Base-by-base conservation (phyloP, 1,140 invertebrate genomes). In the Ditylenchus dipsaci region DNA sequence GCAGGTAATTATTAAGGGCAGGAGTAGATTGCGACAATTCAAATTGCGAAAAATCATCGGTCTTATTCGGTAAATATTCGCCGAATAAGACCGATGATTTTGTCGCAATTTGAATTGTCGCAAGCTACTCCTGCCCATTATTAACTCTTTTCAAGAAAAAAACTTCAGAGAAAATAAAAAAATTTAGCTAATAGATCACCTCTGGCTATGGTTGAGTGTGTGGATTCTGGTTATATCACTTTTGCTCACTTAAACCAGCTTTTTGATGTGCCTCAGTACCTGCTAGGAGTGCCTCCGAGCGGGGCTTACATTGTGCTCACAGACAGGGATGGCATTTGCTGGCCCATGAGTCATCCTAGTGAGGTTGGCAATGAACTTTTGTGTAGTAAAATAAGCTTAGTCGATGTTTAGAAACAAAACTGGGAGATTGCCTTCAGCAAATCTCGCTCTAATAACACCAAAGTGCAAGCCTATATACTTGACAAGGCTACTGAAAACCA, bases 331-430 rank as follows among this genome's bases (percentile, higher is more conserved):
- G 49, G 49, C 3, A 53, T 53, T 19, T 19, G n/a, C 49, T 53
- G 49, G 49, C 49, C 49, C 3, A 53, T 53, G 49, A 53, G 49
- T 15, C 49, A 53, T 53, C 49, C 49, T 53, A 53, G n/a, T 17
- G 49, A 53, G 23, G 49, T 53, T 21, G 23, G 49, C 23, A 53
- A 7, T 7, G 8, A 21, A 53, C 15, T 15, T 53, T 7, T 15
- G 8, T 7, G 3, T 53, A 53, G 15, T 53, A 53, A 53, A 17
- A 53, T 7, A 53, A 53, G 15, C n/a, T 53, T 7, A 53, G 23
- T 13, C 43, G 11, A 45, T 45, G n/a, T 53, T 26, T 53, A 53
- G 49, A 53, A 53, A 53, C 1, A 53, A 19, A 53, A 53, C 15
- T 53, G 3, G 3, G 23, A 53, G 49, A 21, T 26, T 19, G n/a